These are phyloP conservation scores for Pogonomyrmex barbatus DNA, from an alignment of 1,140 invertebrate genomes.

Conservation along the genomic window DNA sequence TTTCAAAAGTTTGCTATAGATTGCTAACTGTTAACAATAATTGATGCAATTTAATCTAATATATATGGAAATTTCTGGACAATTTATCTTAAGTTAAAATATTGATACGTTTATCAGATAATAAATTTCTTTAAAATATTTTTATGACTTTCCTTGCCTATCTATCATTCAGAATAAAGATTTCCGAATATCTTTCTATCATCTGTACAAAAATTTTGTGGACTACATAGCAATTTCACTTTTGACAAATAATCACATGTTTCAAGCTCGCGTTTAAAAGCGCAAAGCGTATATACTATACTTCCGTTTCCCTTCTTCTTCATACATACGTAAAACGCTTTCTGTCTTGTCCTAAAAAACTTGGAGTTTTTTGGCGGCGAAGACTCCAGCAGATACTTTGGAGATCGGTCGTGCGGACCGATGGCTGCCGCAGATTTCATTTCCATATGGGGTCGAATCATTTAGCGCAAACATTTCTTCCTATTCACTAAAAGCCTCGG, in stretches of 20 bases:
- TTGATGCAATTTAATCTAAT: slow-evolving; percentile 26
- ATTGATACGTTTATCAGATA: neutral
- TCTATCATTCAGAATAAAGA: neutral
- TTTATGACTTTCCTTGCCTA: neutral
- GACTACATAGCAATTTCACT: neutral
- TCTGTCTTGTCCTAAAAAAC: slow-evolving; percentile 46
- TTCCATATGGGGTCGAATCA: slow-evolving; percentile 86
- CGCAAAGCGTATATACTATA: neutral
- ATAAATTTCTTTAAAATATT: slow-evolving; percentile 14
- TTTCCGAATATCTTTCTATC: neutral
- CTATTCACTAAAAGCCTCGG: slow-evolving; percentile 84
- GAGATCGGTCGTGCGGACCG: slow-evolving; percentile 74
- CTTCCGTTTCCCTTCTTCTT: slow-evolving; percentile 12
- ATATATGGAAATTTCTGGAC: neutral
- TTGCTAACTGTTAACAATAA: neutral
- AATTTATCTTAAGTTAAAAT: neutral
- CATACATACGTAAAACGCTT: slow-evolving; percentile 50
- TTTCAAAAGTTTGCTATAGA: slow-evolving; percentile 30
- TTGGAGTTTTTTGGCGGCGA: slow-evolving; percentile 22
- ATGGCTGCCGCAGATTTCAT: slow-evolving; percentile 75
- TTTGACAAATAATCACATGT: neutral
- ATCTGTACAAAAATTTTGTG: neutral
- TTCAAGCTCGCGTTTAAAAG: slow-evolving; percentile 22
- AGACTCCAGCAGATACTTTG: slow-evolving; percentile 62
- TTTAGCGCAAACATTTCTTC: slow-evolving; percentile 86